phyloP scores from a whole-genome alignment of 64 coral and sea anemone species.

The Stichodactyla helianthus region DNA sequence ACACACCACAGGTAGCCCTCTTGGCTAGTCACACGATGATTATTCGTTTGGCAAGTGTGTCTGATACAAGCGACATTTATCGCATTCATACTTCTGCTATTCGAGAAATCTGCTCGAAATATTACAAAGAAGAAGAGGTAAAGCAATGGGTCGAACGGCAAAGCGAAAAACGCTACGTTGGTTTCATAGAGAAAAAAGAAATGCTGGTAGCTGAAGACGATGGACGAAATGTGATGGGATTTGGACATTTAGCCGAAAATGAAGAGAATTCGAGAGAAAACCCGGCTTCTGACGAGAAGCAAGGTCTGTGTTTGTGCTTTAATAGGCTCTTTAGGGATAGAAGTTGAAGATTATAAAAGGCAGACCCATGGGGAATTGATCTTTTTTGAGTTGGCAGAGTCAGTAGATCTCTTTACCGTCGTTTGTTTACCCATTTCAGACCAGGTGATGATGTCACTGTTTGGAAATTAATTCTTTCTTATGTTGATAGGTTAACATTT shows the following conservation, averaged over 20 bases:
- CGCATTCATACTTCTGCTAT: slow-evolving; percentile 53
- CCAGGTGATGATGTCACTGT: too few relatives aligned
- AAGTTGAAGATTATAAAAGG: too few relatives aligned
- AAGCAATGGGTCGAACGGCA: slow-evolving; percentile 40
- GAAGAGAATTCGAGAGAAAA: background rate
- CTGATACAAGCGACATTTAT: slow-evolving; percentile 48
- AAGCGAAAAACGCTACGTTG: slow-evolving; percentile 26
- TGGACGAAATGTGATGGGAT: slow-evolving; percentile 23
- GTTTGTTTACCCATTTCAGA: too few relatives aligned
- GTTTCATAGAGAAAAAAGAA: slow-evolving; percentile 52
- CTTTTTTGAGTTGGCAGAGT: too few relatives aligned
- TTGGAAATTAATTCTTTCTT: too few relatives aligned
- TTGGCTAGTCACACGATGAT: background rate
- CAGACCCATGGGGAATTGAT: too few relatives aligned
- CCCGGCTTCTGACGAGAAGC: background rate
- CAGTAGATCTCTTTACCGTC: too few relatives aligned
- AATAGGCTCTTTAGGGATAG: too few relatives aligned
- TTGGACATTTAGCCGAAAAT: slow-evolving; percentile 53
- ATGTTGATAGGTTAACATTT: too few relatives aligned
- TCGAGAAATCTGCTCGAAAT: slow-evolving; percentile 49
- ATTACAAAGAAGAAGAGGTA: slow-evolving; percentile 51
- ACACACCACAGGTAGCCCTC: background rate
- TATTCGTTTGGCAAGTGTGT: slow-evolving; percentile 36
- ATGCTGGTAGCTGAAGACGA: slow-evolving; percentile 37
- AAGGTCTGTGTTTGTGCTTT: background rate